A percentile compares a stretch with the other conserved stretches of the same genome.
Evolutionary conservation across 2,888 invertebrate species (phyloP).

Genomic region (Lithodes maja): DNA sequence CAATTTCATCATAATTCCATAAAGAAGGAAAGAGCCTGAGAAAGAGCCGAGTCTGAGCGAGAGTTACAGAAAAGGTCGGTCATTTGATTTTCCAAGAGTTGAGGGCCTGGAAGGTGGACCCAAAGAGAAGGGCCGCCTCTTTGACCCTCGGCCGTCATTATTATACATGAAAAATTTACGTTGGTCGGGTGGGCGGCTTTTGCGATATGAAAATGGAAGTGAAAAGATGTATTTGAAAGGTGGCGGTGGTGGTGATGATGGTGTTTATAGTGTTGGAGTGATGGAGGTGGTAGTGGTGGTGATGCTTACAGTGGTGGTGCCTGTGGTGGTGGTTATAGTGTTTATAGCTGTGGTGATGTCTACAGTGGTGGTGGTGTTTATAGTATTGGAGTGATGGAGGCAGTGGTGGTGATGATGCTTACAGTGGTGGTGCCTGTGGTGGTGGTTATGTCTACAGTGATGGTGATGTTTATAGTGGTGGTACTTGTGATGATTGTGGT

Average conservation of each 20-base stretch:
- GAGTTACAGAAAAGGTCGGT: constrained; percentile 21
- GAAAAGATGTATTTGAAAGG: constrained; percentile 35
- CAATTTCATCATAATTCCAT: too few species aligned
- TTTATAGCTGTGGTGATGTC: not conserved
- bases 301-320: not conserved
- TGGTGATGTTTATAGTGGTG: constrained; percentile 12
- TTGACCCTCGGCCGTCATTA: constrained; percentile 56
- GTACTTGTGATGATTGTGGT: not conserved
- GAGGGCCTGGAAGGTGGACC: constrained; percentile 26
- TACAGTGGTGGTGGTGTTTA: too few species aligned
- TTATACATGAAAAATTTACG: constrained; percentile 61
- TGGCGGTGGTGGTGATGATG: too few species aligned
- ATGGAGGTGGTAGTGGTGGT: not conserved
- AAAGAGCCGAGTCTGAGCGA: too few species aligned
- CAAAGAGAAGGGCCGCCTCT: constrained; percentile 21
- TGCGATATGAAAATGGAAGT: constrained; percentile 60
- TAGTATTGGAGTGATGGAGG: not conserved
- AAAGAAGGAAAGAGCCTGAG: too few species aligned
- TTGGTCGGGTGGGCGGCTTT: constrained; percentile 26
- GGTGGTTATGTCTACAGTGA: not conserved
- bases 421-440: not conserved
- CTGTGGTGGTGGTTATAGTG: not conserved
- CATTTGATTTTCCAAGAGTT: constrained; percentile 55
- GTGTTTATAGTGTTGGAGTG: too few species aligned
- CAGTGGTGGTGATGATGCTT: not conserved